Conservation (phyloP, 2,888 invertebrate genomes). For the Trichopoda pennipes region DNA sequence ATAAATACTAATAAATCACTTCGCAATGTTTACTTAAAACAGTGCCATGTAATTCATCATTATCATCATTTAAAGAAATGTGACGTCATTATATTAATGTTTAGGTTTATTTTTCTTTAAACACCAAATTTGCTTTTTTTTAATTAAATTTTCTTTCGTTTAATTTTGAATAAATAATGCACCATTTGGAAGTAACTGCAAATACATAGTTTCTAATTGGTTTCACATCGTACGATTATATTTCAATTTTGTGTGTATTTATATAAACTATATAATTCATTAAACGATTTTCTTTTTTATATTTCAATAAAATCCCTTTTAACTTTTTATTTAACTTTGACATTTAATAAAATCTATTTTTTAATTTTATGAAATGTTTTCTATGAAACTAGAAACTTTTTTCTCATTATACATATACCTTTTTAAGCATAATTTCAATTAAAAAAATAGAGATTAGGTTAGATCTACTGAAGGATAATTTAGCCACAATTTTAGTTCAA, state of each 20-base stretch:
- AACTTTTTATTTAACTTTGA: too few relatives aligned
- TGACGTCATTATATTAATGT: background rate
- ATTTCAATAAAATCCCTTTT: too few relatives aligned
- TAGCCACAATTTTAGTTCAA: too few relatives aligned
- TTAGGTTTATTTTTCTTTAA: background rate
- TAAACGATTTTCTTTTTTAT: too few relatives aligned
- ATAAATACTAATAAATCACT: constrained; percentile 24
- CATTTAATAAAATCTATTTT: too few relatives aligned
- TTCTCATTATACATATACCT: too few relatives aligned
- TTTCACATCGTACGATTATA: constrained; percentile 14
- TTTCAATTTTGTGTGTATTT: constrained; percentile 44
- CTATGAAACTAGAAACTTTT: too few relatives aligned
- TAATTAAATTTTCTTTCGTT: constrained; percentile 2
- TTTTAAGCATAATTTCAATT: too few relatives aligned
- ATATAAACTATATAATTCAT: background rate
- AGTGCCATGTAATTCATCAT: constrained; percentile 2
- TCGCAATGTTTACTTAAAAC: constrained; percentile 4
- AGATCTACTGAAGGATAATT: too few relatives aligned
- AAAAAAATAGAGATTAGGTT: too few relatives aligned
- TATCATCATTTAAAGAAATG: background rate
- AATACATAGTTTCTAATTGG: constrained; percentile 28
- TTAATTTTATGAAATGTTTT: too few relatives aligned
- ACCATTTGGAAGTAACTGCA: constrained; percentile 24
- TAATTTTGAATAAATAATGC: constrained; percentile 10
- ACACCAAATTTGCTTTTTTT: background rate